phyloP scores from a whole-genome alignment of 2,113 vertebrate species.

The Datnioides undecimradiatus region DNA sequence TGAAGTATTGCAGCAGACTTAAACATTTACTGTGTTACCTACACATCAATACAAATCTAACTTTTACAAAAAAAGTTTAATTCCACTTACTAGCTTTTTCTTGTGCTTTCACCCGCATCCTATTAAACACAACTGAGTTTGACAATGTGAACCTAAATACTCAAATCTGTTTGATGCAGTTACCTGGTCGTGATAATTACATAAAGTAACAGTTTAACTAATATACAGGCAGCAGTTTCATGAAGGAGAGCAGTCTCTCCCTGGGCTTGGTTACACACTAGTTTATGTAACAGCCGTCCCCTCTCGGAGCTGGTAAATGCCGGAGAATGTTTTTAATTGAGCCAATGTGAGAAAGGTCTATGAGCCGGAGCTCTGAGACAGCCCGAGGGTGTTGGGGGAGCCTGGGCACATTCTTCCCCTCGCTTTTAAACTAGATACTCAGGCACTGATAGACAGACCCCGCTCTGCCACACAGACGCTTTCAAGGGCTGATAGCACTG shows the following conservation, averaged over 20 bases:
- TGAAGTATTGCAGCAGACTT: too few relatives aligned
- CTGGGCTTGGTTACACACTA: conserved; percentile 4
- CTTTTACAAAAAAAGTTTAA: too few relatives aligned
- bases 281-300: conserved; percentile 32
- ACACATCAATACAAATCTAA: neutral
- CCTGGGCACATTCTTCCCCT: conserved; percentile 62
- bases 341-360: conserved; percentile 58
- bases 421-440: conserved; percentile 74
- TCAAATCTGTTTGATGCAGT: neutral
- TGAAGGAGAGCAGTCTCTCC: conserved; percentile 11
- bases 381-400: conserved; percentile 63
- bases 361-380: conserved; percentile 33
- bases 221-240: neutral
- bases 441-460: conserved; percentile 65
- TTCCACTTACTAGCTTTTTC: too few relatives aligned
- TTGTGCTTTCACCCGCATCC: too few relatives aligned
- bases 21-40: too few relatives aligned
- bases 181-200: neutral
- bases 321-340: conserved; percentile 72
- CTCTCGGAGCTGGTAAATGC: conserved; percentile 37
- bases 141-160: neutral
- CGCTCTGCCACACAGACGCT: conserved; percentile 58
- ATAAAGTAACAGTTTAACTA: neutral
- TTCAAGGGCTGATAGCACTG: conserved; percentile 62
- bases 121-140: neutral